phyloP scores from a whole-genome alignment of 2,888 invertebrate genomes.

The Drosophila rubida region DNA sequence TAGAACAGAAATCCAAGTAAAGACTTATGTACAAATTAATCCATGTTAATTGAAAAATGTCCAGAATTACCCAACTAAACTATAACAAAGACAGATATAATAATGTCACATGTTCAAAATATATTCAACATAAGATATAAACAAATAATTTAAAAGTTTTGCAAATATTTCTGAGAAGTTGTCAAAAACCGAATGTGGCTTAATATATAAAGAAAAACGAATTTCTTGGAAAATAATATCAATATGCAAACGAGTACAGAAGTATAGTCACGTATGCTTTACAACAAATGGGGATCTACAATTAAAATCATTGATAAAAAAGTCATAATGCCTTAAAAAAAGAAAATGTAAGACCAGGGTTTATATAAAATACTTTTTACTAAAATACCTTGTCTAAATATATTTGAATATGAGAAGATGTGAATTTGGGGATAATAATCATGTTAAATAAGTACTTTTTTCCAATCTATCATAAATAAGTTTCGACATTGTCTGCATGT shows the following conservation, averaged over 20 bases:
- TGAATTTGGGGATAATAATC: too few species aligned
- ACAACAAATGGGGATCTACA: neutral
- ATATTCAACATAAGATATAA: neutral
- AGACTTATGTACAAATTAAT: neutral
- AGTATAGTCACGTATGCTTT: neutral
- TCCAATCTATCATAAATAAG: neutral
- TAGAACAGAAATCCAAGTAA: neutral
- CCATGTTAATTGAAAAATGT: neutral
- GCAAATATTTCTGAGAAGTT: neutral
- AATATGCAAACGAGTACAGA: neutral
- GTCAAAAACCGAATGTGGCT: neutral
- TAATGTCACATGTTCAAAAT: neutral
- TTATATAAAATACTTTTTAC: too few species aligned
- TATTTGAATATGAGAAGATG: too few species aligned
- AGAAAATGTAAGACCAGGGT: neutral
- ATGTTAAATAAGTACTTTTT: neutral
- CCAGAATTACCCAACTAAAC: neutral
- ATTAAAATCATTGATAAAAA: neutral
- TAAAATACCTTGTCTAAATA: too few species aligned
- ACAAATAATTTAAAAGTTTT: neutral
- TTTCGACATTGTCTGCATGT: neutral
- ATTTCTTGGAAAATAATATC: neutral
- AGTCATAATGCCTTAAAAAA: neutral
- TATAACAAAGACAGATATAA: neutral
- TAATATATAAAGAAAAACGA: neutral